Evolutionary conservation across 2,113 vertebrate species (phyloP), one percentile per base, ranked within the genome.

Genomic region (Ageneiosus marmoratus): DNA sequence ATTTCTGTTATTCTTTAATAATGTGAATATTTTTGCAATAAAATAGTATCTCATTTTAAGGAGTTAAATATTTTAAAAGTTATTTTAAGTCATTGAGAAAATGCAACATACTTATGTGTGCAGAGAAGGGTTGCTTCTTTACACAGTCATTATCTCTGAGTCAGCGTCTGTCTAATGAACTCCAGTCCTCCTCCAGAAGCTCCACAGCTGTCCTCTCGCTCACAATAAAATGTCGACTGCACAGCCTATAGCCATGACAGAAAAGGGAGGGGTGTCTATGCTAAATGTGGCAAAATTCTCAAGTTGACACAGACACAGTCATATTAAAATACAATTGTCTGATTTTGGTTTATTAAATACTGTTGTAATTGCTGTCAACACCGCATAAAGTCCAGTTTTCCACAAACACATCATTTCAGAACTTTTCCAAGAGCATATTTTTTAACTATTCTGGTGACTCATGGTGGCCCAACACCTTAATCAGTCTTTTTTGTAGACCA

Each of bases 121-220:
- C 37, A 70, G 67, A 24, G 12, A n/a, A 37, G 63, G 34, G 78
- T 53, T 63, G n/a, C 58, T 32, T 29, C 60, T 24, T 79, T 16
- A 79, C 37, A 9, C 24, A 11, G 55, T 63, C 27, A 34, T 79
- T 79, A 79, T 48, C 77, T 65, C 77, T 62, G 58, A 80, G 48
- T 80, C 79, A 80, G 27, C 22, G 10, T 69, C 58, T 69, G 34
- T 67, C 32, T 80, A 27, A 67, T 55, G 79, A 32, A 15, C 22
- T 7, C 22, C 11, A 48, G 24, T 32, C 16, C 15, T 20, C 18
- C 48, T 34, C n/a, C 27, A 46, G 4, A 44, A 34, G 62, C 62
- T 34, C 32, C 22, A 32, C 4, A 32, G 11, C 56, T 58, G 55
- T 58, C 22, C 41, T 62, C 3, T 46, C 24, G 7, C 16, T 5